Evolutionary conservation across 1,140 invertebrate species (phyloP).

Genomic region (Drosophila tani): DNA sequence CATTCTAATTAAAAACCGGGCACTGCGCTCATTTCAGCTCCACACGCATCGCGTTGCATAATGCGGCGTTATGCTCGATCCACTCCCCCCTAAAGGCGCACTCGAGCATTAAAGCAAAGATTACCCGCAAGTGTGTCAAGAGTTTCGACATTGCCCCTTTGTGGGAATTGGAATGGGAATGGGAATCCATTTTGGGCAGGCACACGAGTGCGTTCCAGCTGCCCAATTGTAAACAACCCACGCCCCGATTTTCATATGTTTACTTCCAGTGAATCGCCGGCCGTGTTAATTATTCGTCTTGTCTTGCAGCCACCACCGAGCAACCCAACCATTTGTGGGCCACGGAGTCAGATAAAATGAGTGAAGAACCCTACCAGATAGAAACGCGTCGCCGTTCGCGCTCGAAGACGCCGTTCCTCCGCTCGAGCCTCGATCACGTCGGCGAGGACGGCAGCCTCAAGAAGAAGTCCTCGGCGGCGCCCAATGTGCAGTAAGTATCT

Average conservation of each 20-base stretch:
- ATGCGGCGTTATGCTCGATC: constrained; percentile 47
- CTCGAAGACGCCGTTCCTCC: constrained; percentile 87
- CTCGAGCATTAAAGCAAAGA: constrained; percentile 63
- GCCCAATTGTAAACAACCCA: constrained; percentile 75
- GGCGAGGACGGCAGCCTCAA: constrained; percentile 86
- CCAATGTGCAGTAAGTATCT: constrained; percentile 86
- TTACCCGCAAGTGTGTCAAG: constrained; percentile 20
- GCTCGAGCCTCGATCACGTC: constrained; percentile 86
- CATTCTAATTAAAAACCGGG: constrained; percentile 76
- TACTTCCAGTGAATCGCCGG: constrained; percentile 11
- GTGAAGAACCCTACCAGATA: constrained; percentile 73
- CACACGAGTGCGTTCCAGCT: constrained; percentile 33
- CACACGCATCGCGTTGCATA: constrained; percentile 74
- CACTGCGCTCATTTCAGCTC: constrained; percentile 76
- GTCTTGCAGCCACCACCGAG: constrained; percentile 39
- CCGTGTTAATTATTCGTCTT: constrained; percentile 43
- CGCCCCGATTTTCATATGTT: constrained; percentile 41
- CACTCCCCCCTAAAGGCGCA: constrained; percentile 20
- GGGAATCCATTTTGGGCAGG: constrained; percentile 6
- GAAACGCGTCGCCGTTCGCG: constrained; percentile 86
- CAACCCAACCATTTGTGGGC: constrained; percentile 15
- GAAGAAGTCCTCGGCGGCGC: constrained; percentile 81
- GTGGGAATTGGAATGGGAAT: not conserved
- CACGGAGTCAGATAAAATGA: constrained; percentile 53
- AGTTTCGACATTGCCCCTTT: constrained; percentile 30